Evolutionary conservation across 2,888 invertebrate species (phyloP), one percentile per base, ranked within the genome.

Genomic region (Harpalus rufipes): DNA sequence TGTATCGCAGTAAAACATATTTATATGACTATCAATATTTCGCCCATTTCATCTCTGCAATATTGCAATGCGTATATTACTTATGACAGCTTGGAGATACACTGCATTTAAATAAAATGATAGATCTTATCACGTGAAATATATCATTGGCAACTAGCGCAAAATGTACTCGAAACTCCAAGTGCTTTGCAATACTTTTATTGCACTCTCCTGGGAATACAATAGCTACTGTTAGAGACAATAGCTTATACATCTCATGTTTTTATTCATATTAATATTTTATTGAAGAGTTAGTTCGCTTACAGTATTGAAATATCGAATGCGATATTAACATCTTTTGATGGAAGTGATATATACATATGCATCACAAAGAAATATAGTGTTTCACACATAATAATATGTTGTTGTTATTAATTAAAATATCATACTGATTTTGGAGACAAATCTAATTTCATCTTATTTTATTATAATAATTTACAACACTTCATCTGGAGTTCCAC

Each of bases 71-170:
- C 41, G 44, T 18, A 74, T 74, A 44, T 74, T 44, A 74, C 16
- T 44, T 74, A 41, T 74, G 72, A 74, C 72, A 74, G 72, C 21
- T 44, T 7, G 14, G 12, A 68, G 72, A 74, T 74, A 18, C 18
- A 74, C 32, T 41, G 41, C 72, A 74, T 74, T 74, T 44, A 44
- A 74, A 74, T 74, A 74, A 74, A 74, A 74, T 74, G 72, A 44
- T 74, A 74, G 72, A 74, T 74, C 72, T 74, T 74, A 74, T 74
- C 72, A 18, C 4, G 1, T n/a, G 25, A 39, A 39, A 25, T 74
- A 39, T 44, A 41, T 74, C 44, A 74, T 74, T 44, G 72, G 72
- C 41, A 74, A 74, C 72, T 74, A 44, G 72, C 44, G 72, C 72
- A 14, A 44, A 21, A 74, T 74, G 8, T 10, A 10, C 18, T 44